phyloP scores from a whole-genome alignment of 2,113 vertebrate species.

The Oncorhynchus keta region DNA sequence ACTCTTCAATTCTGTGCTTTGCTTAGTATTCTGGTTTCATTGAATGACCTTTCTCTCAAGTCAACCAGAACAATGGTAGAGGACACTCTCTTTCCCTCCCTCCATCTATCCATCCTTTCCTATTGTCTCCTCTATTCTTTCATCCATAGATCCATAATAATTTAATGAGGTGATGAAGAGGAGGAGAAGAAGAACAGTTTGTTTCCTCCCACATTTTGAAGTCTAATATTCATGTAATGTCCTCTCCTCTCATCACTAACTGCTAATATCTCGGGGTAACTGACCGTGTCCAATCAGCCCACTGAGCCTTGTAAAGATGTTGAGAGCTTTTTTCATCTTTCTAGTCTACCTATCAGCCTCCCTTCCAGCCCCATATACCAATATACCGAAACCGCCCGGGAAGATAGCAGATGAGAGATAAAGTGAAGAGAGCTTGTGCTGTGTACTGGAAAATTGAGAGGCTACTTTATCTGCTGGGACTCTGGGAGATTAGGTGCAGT shows the following conservation, averaged over 20 bases:
- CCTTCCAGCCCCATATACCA: neutral
- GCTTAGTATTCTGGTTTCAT: too few species aligned
- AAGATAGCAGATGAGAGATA: constrained; percentile 8
- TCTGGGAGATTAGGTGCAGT: neutral
- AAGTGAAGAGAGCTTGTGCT: constrained; percentile 24
- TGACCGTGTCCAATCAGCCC: constrained; percentile 13
- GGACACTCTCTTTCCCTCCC: too few species aligned
- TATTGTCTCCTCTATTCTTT: too few species aligned
- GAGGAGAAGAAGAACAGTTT: too few species aligned
- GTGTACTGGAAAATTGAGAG: constrained; percentile 46
- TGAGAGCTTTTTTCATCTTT: constrained; percentile 7
- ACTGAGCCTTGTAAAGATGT: constrained; percentile 24
- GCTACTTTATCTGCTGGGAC: constrained; percentile 18
- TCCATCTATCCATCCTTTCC: too few species aligned
- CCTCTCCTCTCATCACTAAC: constrained; percentile 20
- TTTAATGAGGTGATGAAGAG: too few species aligned
- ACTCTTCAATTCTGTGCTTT: too few species aligned
- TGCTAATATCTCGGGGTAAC: constrained; percentile 16
- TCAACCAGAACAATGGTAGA: too few species aligned
- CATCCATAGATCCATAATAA: too few species aligned
- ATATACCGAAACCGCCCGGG: constrained; percentile 13
- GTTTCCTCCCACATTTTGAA: neutral
- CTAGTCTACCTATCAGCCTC: neutral
- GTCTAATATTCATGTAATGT: neutral
- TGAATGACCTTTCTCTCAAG: too few species aligned